Conservation (phyloP, 2,113 vertebrate genomes). For the Corythornis cristatus region DNA sequence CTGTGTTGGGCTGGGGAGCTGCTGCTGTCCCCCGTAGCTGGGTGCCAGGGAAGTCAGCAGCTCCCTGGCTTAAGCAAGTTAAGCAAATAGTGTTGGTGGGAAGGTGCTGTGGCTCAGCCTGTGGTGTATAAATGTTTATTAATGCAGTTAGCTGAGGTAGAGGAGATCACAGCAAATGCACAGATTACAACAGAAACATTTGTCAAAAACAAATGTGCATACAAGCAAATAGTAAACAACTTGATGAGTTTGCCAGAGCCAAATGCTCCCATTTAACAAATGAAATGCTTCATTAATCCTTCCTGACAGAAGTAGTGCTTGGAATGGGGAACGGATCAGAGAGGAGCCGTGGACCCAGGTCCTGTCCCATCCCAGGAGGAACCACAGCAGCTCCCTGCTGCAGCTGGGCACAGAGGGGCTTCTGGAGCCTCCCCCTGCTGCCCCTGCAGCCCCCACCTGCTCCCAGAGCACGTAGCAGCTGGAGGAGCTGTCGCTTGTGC, state of each 20-base stretch:
- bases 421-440: too few species aligned
- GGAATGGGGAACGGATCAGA: background rate
- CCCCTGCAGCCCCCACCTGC: too few species aligned
- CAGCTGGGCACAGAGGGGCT: too few species aligned
- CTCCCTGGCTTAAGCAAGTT: slow-evolving; percentile 17
- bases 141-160: background rate
- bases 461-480: too few species aligned
- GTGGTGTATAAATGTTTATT: slow-evolving; percentile 2
- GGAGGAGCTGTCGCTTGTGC: too few species aligned
- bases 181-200: slow-evolving; percentile 30
- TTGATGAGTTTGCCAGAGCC: background rate
- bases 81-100: background rate
- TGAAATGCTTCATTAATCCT: slow-evolving; percentile 30
- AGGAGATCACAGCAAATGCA: background rate
- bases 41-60: slow-evolving; percentile 15
- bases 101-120: background rate
- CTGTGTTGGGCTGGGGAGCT: background rate
- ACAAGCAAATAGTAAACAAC: slow-evolving; percentile 26
- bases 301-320: background rate
- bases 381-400: rapidly evolving
- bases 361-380: background rate
- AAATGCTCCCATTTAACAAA: slow-evolving; percentile 37
- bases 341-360: background rate
- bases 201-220: slow-evolving; percentile 5
- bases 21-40: background rate